Percentiles rank a stretch among this genome's conserved stretches.
phyloP scores from a whole-genome alignment of 2,888 invertebrate genomes.

The Lissonota sp. region DNA sequence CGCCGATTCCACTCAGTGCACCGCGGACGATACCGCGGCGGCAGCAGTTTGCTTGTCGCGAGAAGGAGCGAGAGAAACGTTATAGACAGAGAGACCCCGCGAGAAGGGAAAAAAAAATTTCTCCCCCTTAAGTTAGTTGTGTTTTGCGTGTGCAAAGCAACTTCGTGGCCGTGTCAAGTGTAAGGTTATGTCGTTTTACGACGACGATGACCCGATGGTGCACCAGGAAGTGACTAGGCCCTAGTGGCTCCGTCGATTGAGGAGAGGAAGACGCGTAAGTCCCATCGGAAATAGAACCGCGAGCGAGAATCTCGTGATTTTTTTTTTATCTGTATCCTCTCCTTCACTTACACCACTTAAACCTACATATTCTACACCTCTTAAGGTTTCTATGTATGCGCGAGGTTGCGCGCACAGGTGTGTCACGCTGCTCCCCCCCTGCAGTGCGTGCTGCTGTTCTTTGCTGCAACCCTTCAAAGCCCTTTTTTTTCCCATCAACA shows the following conservation, averaged over 20 bases:
- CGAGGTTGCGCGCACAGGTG: conserved; percentile 65
- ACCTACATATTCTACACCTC: background rate
- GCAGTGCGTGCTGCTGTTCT: conserved; percentile 36
- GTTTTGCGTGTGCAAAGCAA: conserved; percentile 64
- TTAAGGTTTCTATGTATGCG: conserved; percentile 40
- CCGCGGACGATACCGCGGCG: conserved; percentile 56
- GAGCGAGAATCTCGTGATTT: conserved; percentile 50
- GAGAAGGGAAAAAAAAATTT: too few species aligned
- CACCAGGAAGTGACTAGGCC: conserved; percentile 57
- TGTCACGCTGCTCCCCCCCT: conserved; percentile 58
- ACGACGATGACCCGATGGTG: conserved; percentile 55
- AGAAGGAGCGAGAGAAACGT: background rate
- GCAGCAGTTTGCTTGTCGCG: conserved; percentile 56
- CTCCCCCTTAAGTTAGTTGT: conserved; percentile 42
- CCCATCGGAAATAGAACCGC: conserved; percentile 31
- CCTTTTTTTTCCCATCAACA: conserved; percentile 16
- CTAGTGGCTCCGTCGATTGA: conserved; percentile 27
- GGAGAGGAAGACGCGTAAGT: conserved; percentile 61
- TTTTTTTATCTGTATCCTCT: conserved; percentile 39
- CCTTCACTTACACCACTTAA: background rate
- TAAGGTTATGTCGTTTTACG: conserved; percentile 70
- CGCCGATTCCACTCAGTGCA: conserved; percentile 41
- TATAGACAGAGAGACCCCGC: too few species aligned
- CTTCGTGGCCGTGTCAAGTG: conserved; percentile 63
- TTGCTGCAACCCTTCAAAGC: conserved; percentile 46